Base-by-base conservation (phyloP, 2,797 vertebrate species). In the Parambassis ranga region DNA sequence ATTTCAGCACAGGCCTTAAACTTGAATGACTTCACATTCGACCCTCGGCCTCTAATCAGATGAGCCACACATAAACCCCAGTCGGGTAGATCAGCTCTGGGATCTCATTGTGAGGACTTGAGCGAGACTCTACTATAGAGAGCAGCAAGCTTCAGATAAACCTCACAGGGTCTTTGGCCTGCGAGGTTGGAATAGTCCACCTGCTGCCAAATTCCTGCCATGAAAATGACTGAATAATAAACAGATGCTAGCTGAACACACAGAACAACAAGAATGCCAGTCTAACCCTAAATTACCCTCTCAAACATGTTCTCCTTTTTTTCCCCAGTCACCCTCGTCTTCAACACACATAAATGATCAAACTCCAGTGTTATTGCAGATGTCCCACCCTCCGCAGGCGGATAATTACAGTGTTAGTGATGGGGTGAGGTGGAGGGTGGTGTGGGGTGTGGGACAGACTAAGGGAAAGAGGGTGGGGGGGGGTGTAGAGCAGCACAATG, bases 341-440 rank as follows among this genome's bases (percentile, higher is more conserved):
- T 47, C 53, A 61, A 57, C 59, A 55, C 51, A 16, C 35, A 64
- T 58, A 59, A 50, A 74, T 66, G 39, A 77, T 76, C 72, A 81
- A 83, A 83, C 71, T 69, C 69, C 22, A 41, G 67, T 86, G 86
- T 81, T 85, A 76, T 68, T 82, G 85, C 84, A 85, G 85, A 86
- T 79, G 82, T 82, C 87, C 82, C 85, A 75, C 82, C 82, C 84
- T 81, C 84, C 66, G 72, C 79, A 82, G 84, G 84, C 72, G 15
- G 81, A 88, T 91, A 89, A 91, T 90, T 91, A 88, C 84, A 78
- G 87, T 70, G 85, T 88, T 85, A 88, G 86, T 86, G 86, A 90
- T 81, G 83, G 86, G 83, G 69, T 70, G 75, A 80, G 75, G 79
- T 15, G 68, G 79, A 52, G 84, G 73, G 58, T 58, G 71, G 71